Base-by-base conservation (phyloP, 2,888 invertebrate species). In the Heliconius charithonia region DNA sequence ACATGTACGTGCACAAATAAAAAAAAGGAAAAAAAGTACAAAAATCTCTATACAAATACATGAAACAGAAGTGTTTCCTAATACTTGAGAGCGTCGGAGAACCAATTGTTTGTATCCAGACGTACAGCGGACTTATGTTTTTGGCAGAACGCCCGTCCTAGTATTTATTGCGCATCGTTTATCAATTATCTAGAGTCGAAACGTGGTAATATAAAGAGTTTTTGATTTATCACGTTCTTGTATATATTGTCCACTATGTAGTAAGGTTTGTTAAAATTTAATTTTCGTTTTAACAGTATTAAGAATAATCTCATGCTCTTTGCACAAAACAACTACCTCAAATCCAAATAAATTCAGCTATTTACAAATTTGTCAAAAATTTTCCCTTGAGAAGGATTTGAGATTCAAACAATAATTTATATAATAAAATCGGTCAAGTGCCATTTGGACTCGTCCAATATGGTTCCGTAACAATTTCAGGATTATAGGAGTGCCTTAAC, bases 121-220 rank as follows among this genome's bases (percentile, higher is more conserved):
- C 81, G 81, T 83, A 81, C 82, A 79, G 76, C 74, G 77, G 79
- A 79, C 79, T 82, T 81, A 80, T 81, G 82, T 80, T 81, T 80
- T 81, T 83, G 84, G 83, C 82, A 67, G 41, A 25, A 32, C 72
- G 82, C 84, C 84, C 81, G 77, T 67, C 67, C 41, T 72, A 65
- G 77, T 83, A 83, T 84, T 84, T 84, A 84, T 82, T 81, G 82
- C 81, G 75, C 79, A 82, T 83, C 83, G 81, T 84, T 81, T 83
- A 83, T 84, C 84, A 84, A 84, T 84, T 84, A 83, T 81, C 78
- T 77, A 73, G 77, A 81, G 79, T 79, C 75, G 79, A 80, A 82
- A 80, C 76, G 82, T 56, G 80, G 81, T 76, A 74, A 81, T 80
- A 77, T 69, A 74, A 45, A 78, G 79, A 78, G 79, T 78, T 62